Evolutionary conservation across 2,113 vertebrate species (phyloP).

Genomic region (Mola mola): DNA sequence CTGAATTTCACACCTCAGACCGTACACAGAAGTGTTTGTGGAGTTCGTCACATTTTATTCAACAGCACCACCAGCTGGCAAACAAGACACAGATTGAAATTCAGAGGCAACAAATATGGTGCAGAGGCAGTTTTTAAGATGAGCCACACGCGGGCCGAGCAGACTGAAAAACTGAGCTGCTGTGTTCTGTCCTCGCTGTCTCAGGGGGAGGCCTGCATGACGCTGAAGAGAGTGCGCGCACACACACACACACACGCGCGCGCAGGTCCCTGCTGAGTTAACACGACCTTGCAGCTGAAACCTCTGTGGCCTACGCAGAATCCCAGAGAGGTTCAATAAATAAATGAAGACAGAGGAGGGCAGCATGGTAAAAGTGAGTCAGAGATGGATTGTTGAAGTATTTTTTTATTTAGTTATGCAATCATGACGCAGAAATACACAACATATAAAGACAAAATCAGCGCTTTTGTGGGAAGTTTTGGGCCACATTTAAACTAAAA

Average conservation of each 20-base stretch:
- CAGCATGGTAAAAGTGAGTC: background rate
- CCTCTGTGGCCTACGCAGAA: conserved; percentile 53
- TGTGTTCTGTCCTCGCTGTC: background rate
- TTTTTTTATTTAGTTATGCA: no score
- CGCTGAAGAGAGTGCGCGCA: background rate
- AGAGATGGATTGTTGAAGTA: background rate
- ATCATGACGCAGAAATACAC: no score
- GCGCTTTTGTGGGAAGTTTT: no score
- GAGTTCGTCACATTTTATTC: conserved; percentile 40
- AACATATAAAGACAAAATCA: no score
- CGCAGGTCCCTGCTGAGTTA: no score
- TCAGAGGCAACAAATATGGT: conserved; percentile 2
- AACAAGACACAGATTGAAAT: conserved; percentile 37
- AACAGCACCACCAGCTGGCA: conserved; percentile 64
- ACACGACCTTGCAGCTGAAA: no score
- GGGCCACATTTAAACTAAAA: no score
- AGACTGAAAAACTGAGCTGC: conserved; percentile 11
- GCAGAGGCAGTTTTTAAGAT: background rate
- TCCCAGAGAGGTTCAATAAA: conserved; percentile 70
- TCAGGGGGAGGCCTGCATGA: no score
- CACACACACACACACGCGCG: background rate
- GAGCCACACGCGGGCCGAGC: conserved; percentile 3
- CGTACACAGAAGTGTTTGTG: conserved; percentile 26
- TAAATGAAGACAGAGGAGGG: background rate
- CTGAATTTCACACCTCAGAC: conserved; percentile 18